Base-by-base conservation (phyloP, 2,888 invertebrate genomes). In the Sphaerophoria rueppellii region DNA sequence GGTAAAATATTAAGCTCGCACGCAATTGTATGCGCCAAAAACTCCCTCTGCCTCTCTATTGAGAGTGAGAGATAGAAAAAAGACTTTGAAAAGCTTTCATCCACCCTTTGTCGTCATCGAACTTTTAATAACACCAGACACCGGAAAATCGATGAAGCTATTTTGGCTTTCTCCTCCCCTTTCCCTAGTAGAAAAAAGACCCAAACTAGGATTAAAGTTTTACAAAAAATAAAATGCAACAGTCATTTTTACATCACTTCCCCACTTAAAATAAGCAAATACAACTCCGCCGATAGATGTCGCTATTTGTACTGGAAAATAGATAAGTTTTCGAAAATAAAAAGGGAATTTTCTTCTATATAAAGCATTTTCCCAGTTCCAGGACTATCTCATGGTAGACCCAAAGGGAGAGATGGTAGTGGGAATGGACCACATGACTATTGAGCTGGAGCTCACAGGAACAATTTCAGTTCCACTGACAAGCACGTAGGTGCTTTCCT, bases 111-210 rank as follows among this genome's bases (percentile, higher is more conserved):
- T 37, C 63, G 16, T 52, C 55, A 61, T 32, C 60, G 54, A 52
- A 65, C 74, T 43, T 74, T 74, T 35, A 24, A 24, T 2, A 52
- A 67, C 58, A 61, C 74, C 83, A 83, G 83, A 83, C 83, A 79
- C 79, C 75, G 75, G 72, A 83, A 79, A 83, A 83, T 83, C 83
- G 75, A 83, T 83, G 71, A 79, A 79, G 79, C 83, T 57, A 72
- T 58, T 58, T 61, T 24, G 52, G 24, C 24, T 24, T 24, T 24
- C 24, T 24, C 24, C 43, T 3, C 7, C 6, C 50, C 14, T 24
- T 24, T 2, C 24, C 24, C 24, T 12, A 4, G 16, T 9, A 32
- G 32, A 54, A 60, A 70, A 35, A 32, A 37, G 54, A 52, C n/a
- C n/a, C 46, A 32, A 57, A 14, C n/a, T 43, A 34, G 7, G 12